Conservation (phyloP, 1,140 invertebrate genomes). For the Formica exsecta region DNA sequence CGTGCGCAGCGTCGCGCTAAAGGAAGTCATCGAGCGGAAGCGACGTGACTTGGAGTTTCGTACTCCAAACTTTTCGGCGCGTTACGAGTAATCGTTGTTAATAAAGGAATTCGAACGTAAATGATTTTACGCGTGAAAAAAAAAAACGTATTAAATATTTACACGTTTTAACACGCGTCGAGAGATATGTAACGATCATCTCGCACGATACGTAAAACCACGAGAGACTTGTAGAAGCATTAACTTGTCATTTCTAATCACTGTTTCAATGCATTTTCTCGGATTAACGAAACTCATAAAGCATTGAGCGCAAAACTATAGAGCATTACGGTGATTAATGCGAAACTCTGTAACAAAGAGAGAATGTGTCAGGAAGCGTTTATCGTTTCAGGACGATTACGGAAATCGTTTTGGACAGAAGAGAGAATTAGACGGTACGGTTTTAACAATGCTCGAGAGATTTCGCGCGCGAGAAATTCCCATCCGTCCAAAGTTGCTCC, state of each 20-base stretch:
- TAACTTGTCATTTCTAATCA: constrained; percentile 32
- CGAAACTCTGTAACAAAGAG: constrained; percentile 39
- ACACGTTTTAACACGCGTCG: not conserved
- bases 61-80: constrained; percentile 18
- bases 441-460: constrained; percentile 51
- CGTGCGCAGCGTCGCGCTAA: constrained; percentile 8
- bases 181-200: not conserved
- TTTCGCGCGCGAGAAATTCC: constrained; percentile 19
- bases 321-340: constrained; percentile 45
- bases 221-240: not conserved
- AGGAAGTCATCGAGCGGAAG: constrained; percentile 39
- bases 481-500: constrained; percentile 37
- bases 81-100: constrained; percentile 38
- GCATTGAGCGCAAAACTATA: constrained; percentile 38
- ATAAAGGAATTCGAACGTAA: constrained; percentile 2
- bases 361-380: constrained; percentile 35
- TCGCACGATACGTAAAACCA: not conserved
- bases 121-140: not conserved
- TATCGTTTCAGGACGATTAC: constrained; percentile 54
- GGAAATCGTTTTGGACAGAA: constrained; percentile 55
- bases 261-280: constrained; percentile 12
- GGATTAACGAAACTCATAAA: constrained; percentile 35
- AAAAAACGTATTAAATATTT: not conserved
- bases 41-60: constrained; percentile 46
- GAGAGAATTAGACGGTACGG: constrained; percentile 46